A percentile compares a stretch with the other conserved stretches of the same genome.
phyloP scores from a whole-genome alignment of 2,888 invertebrate genomes.

The Nymphalis urticae region DNA sequence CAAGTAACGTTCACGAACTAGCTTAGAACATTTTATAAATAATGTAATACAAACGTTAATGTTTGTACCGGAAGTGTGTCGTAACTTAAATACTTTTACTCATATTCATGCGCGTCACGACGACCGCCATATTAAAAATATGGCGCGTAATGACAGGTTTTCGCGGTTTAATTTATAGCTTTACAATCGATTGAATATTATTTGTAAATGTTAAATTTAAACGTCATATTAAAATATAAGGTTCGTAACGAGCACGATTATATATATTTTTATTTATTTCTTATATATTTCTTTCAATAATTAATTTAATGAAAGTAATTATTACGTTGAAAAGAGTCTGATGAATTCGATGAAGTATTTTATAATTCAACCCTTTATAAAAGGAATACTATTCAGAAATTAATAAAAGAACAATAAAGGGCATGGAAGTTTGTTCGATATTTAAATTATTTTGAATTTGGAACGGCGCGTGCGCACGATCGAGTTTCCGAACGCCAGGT shows the following conservation, averaged over 20 bases:
- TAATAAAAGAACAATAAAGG: constrained; percentile 50
- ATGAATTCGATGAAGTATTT: not conserved
- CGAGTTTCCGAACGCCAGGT: constrained; percentile 48
- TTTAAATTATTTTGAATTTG: constrained; percentile 50
- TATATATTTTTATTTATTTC: too few species aligned
- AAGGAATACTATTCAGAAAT: constrained; percentile 32
- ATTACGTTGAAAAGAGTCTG: not conserved
- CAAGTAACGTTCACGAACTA: constrained; percentile 16
- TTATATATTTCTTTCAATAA: too few species aligned
- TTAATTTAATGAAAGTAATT: not conserved
- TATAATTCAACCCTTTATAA: constrained; percentile 4
- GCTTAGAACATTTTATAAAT: constrained; percentile 18
- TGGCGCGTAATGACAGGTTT: constrained; percentile 38
- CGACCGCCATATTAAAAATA: constrained; percentile 31
- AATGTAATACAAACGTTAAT: constrained; percentile 33
- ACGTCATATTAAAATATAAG: not conserved
- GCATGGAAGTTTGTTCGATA: constrained; percentile 44
- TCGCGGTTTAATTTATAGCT: constrained; percentile 29
- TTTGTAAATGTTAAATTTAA: constrained; percentile 9
- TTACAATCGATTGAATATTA: constrained; percentile 22
- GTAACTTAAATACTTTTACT: constrained; percentile 29
- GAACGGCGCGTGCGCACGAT: constrained; percentile 52
- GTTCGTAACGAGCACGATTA: too few species aligned
- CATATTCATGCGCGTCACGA: constrained; percentile 28
- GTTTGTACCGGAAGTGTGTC: constrained; percentile 35